Evolutionary conservation across 1,140 invertebrate species (phyloP), one percentile per base, ranked within the genome.

Genomic region (Glomeris maerens): DNA sequence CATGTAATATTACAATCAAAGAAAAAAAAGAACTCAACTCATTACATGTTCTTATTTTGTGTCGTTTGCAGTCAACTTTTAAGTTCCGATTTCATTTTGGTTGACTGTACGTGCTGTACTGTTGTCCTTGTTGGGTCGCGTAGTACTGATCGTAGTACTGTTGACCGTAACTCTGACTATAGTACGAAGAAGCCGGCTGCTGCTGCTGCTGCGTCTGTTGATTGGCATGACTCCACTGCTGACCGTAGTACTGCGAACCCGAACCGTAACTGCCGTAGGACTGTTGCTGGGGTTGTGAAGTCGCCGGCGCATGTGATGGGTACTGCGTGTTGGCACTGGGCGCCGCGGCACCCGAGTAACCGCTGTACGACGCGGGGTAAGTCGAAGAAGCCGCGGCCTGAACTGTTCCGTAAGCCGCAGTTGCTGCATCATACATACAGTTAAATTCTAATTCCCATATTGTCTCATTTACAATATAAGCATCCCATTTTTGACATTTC

Each of bases 91-190:
- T 20, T 36, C 20, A 36, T 36, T 36, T 36, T 20, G 10, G 31
- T 20, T 36, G 31, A 36, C 31, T 36, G 31, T 20, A 13, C 13
- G 10, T 36, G 10, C 31, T 20, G 31, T n/a, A n/a, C 31, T 36
- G 31, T 20, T 36, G 25, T 20, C 4, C 5, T 20, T 27, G 26
- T 27, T 27, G 21, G 4, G 10, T 27, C 23, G 26, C 29, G 45
- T 46, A 46, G 4, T 38, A 38, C 4, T 46, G 45, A 27, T 46
- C 29, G 25, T 46, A 46, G 45, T 46, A 46, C 45, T 46, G 31
- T 36, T 36, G 45, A 46, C 29, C 29, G 45, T 46, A 46, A 27
- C n/a, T n/a, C n/a, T n/a, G n/a, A n/a, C n/a, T n/a, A n/a, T n/a
- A n/a, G n/a, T n/a, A n/a, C n/a, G n/a, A n/a, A n/a, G n/a, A n/a